Evolutionary conservation across 2,797 vertebrate species (phyloP).

Genomic region (Trematomus bernacchii): DNA sequence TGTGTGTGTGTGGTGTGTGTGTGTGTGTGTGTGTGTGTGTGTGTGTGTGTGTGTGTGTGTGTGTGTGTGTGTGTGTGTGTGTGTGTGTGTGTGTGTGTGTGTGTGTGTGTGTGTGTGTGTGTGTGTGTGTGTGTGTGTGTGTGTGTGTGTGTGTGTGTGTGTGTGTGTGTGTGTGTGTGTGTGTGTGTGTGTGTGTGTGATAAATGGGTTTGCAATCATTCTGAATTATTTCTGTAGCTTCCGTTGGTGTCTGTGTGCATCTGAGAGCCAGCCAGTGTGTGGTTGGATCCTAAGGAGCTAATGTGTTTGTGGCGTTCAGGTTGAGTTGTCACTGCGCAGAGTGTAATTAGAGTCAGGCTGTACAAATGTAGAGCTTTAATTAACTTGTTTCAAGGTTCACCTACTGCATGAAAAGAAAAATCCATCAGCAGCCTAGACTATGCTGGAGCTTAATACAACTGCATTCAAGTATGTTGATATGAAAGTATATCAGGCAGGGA

Average conservation of each 20-base stretch:
- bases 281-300: slow-evolving; percentile 68
- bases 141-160: slow-evolving; percentile 12
- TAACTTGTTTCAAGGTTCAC: slow-evolving; percentile 78
- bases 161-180: not conserved
- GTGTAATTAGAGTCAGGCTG: slow-evolving; percentile 77
- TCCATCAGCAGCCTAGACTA: slow-evolving; percentile 7
- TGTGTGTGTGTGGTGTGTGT: slow-evolving; percentile 25
- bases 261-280: slow-evolving; percentile 18
- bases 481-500: not conserved
- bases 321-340: slow-evolving; percentile 70
- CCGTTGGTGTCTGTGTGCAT: slow-evolving; percentile 18
- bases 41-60: slow-evolving; percentile 13
- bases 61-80: slow-evolving; percentile 15
- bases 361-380: slow-evolving; percentile 82
- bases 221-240: slow-evolving; percentile 28
- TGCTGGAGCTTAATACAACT: slow-evolving; percentile 38
- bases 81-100: slow-evolving; percentile 52
- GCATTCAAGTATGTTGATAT: not conserved
- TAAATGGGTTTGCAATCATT: slow-evolving; percentile 34
- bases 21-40: not conserved
- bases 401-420: slow-evolving; percentile 57
- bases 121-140: slow-evolving; percentile 56
- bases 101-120: not conserved
- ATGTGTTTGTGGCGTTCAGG: slow-evolving; percentile 63
- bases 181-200: slow-evolving; percentile 56